Base-by-base conservation (phyloP, 2,888 invertebrate genomes). In the Aleiodes alternator region DNA sequence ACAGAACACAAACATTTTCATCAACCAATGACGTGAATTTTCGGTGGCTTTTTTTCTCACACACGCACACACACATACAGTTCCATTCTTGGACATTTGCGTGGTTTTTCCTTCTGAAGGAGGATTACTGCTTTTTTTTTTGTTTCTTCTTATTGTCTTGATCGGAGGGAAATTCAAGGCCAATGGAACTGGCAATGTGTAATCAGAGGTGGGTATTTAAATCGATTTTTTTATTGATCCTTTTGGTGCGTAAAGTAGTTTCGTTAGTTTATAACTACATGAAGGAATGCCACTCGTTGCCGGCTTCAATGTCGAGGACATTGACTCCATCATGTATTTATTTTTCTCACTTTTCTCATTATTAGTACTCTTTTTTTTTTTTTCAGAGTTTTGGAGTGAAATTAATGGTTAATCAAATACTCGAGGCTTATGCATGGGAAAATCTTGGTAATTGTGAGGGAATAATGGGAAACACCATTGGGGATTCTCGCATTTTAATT, bases 291-390 rank as follows among this genome's bases (percentile, higher is more conserved):
- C 31, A 68, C 68, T 51, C 31, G 31, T 51, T 31, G 48, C 23
- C 23, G 68, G 29, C 68, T 43, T 68, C 68, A 68, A 68, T 68
- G 68, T 68, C 51, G 51, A 68, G 68, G 68, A 68, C 68, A 68
- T 68, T 68, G 68, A 68, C 68, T 68, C 68, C 51, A 16, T 34
- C 29, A 29, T 16, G 16, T 50, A 61, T 61, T 48, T 43, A 34
- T 34, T 34, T 34, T 34, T 34, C 34, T 64, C 48, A 34, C 43
- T 64, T 43, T 64, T 16, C 23, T 64, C 48, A 43, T 43, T 64
- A 48, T 64, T 64, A 43, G 48, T 43, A 23, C 23, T 16, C 14
- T 43, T 16, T 64, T 34, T 9, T 23, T 23, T 23, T 23, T 23
- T 23, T 2, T 2, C 2, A 1, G 23, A 23, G 31, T 38, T 64